phyloP scores from a whole-genome alignment of 2,888 invertebrate genomes.

The Neoscelio sp. region DNA sequence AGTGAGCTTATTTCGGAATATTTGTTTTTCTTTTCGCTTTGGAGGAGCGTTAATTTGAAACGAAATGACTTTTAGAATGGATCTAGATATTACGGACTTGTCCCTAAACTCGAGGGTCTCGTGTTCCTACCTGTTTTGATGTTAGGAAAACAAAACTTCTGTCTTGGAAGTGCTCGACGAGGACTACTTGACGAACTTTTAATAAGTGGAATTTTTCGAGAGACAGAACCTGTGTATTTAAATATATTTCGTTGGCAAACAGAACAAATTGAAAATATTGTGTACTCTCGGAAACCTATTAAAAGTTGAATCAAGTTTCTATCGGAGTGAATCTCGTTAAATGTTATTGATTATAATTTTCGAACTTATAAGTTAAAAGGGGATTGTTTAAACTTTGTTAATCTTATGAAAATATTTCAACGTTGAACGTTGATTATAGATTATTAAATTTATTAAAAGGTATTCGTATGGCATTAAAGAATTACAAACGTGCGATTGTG shows the following conservation, averaged over 20 bases:
- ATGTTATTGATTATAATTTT: too few species aligned
- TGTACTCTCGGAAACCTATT: conserved; percentile 5
- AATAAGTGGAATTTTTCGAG: conserved; percentile 22
- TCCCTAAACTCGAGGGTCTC: conserved; percentile 12
- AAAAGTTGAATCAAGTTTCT: background rate
- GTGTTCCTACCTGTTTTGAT: conserved; percentile 24
- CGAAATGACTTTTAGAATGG: conserved; percentile 11
- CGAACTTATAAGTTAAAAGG: too few species aligned
- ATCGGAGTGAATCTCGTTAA: too few species aligned
- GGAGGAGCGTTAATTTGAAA: conserved; percentile 16
- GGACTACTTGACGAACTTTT: conserved; percentile 19
- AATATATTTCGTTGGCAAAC: conserved; percentile 12
- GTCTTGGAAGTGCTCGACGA: conserved; percentile 9
- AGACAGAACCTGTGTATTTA: background rate
- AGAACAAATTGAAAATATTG: conserved; percentile 4
- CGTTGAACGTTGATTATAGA: too few species aligned
- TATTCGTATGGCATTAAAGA: too few species aligned
- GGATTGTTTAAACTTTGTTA: too few species aligned
- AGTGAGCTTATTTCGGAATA: conserved; percentile 15
- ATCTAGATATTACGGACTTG: background rate
- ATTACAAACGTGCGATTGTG: too few species aligned
- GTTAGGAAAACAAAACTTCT: conserved; percentile 16
- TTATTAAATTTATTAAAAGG: too few species aligned
- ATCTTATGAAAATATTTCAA: too few species aligned
- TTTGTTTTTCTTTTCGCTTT: conserved; percentile 19